Conservation (phyloP, 2,113 vertebrate species). For the Leucoraja erinaceus region DNA sequence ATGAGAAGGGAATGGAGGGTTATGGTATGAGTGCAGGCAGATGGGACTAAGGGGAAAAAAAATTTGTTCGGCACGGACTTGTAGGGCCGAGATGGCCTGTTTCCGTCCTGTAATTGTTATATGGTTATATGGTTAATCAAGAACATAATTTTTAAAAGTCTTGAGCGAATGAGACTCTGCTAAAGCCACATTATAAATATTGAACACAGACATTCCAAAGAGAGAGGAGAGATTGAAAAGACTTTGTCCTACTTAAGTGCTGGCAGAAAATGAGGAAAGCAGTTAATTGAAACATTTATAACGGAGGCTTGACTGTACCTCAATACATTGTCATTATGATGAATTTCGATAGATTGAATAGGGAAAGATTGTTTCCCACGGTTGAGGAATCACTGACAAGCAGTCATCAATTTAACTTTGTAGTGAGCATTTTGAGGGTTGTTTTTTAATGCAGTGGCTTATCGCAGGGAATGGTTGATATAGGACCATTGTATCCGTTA, state of each 20-base stretch:
- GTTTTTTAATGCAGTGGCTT: neutral
- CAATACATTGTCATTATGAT: neutral
- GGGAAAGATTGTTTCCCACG: neutral
- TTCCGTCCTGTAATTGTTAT: too few species aligned
- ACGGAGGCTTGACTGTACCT: neutral
- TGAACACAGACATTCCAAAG: neutral
- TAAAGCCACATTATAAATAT: neutral
- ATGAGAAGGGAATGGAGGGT: too few species aligned
- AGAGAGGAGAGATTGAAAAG: neutral
- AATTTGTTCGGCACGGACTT: too few species aligned
- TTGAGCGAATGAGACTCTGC: neutral
- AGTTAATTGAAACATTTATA: neutral
- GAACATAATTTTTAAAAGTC: neutral
- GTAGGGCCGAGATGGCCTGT: too few species aligned
- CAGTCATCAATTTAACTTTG: neutral
- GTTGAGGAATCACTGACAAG: neutral
- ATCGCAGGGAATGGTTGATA: neutral
- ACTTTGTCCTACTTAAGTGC: neutral
- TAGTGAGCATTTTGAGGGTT: neutral
- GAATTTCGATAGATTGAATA: conserved; percentile 2
- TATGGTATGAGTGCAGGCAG: too few species aligned
- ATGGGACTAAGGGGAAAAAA: too few species aligned
- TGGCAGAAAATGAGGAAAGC: neutral
- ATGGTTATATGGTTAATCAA: too few species aligned
- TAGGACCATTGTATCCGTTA: neutral